Base-by-base conservation (phyloP, 2,113 vertebrate genomes). In the Pterocles gutturalis region DNA sequence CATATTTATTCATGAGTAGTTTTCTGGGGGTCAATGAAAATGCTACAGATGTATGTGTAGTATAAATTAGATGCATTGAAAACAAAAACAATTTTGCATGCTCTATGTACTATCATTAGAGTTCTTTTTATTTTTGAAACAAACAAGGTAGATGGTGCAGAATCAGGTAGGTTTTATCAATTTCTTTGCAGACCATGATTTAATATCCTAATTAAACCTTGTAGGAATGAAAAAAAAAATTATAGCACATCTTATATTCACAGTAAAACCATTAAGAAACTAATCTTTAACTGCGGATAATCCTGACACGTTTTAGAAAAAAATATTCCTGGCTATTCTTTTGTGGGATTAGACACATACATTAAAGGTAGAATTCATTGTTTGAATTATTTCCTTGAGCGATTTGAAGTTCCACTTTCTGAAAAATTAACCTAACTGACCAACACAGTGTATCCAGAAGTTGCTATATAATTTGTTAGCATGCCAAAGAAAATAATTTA, bases 351-450 rank as follows among this genome's bases (percentile, higher is more conserved):
- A 72, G 19, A 17, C 13, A 22, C 12, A 34, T 60, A 71, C 21
- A 64, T 66, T 92, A 82, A 83, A 48, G 43, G 5, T 61, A 88
- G 24, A 86, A 89, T 84, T 45, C 36, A 53, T 41, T 75, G 36
- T 73, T 95, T 57, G 95, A 94, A 90, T 80, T 3, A 85, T 64
- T 97, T 96, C 46, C 64, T 19, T 57, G 53, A 94, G 66, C 58
- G 93, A 93, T 29, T 7, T 84, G 86, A 87, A 17, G 66, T 92
- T 95, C 67, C 43, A 88, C 51, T 78, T 86, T 22, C 22, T 94
- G 87, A 87, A 96, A 97, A 93, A 96, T 70, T 88, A 94, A 88
- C 48, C 60, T 88, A 34, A 55, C 45, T 24, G 21, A 83, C 17
- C 54, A 93, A 54, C 16, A 77, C 38, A 2, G 28, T 89, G 87